A percentile compares a stretch with the other conserved stretches of the same genome.
Evolutionary conservation across 2,888 invertebrate species (phyloP).

Genomic region (Lobophora halterata): DNA sequence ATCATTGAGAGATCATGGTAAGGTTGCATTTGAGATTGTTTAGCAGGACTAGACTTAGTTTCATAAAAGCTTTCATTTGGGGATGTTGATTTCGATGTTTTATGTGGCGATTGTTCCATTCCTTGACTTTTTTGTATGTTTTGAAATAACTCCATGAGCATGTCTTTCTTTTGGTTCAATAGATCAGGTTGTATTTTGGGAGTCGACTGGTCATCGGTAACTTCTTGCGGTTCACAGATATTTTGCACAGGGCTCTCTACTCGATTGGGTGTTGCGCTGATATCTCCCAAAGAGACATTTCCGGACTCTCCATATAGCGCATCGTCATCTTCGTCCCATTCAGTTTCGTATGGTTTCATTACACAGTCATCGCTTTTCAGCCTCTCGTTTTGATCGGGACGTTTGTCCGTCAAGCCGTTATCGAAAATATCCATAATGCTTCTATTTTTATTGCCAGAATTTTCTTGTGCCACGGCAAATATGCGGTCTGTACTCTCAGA

Average conservation of each 20-base stretch:
- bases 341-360: constrained; percentile 52
- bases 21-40: constrained; percentile 6
- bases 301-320: constrained; percentile 61
- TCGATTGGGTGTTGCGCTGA: constrained; percentile 32
- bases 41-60: constrained; percentile 1
- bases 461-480: constrained; percentile 63
- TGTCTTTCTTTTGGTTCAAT: constrained; percentile 51
- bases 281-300: constrained; percentile 17
- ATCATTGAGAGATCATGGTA: constrained; percentile 20
- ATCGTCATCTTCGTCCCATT: constrained; percentile 75
- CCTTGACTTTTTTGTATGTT: constrained; percentile 47
- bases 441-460: constrained; percentile 51
- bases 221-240: constrained; percentile 39
- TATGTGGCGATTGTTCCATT: constrained; percentile 32
- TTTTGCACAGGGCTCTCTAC: constrained; percentile 47
- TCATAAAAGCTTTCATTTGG: constrained; percentile 7
- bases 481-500: constrained; percentile 46
- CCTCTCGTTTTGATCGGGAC: constrained; percentile 46
- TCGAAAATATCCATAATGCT: constrained; percentile 73
- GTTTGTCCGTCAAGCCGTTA: constrained; percentile 38
- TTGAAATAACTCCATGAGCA: constrained; percentile 52
- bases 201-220: constrained; percentile 22
- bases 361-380: constrained; percentile 48
- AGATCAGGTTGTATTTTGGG: constrained; percentile 40
- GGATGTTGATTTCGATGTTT: constrained; percentile 20